These are phyloP conservation scores for Channa argus DNA, from an alignment of 2,113 vertebrate species.

Conservation along the genomic window DNA sequence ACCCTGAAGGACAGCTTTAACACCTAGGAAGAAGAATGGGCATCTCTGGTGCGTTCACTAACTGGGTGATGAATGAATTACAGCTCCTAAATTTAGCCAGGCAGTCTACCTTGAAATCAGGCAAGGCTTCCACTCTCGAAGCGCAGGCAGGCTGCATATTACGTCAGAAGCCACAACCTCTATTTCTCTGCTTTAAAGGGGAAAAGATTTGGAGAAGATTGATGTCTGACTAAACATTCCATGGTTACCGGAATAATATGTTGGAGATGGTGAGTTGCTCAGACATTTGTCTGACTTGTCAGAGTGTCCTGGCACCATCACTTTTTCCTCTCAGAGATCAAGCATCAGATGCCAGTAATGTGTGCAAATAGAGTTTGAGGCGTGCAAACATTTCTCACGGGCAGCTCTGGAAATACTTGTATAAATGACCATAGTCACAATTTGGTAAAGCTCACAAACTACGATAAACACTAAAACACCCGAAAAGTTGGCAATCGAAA, in stretches of 20 bases:
- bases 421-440: slow-evolving; percentile 2
- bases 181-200: slow-evolving; percentile 67
- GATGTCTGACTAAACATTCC: slow-evolving; percentile 72
- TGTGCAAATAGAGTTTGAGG: slow-evolving; percentile 42
- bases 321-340: slow-evolving; percentile 26
- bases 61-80: slow-evolving; percentile 84
- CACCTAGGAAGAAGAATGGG: slow-evolving; percentile 79
- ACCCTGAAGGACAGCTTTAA: slow-evolving; percentile 82
- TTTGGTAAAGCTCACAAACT: too few relatives aligned
- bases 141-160: slow-evolving; percentile 65
- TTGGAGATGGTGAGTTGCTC: slow-evolving; percentile 45
- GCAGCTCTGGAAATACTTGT: slow-evolving; percentile 9
- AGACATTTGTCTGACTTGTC: slow-evolving; percentile 53
- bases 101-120: slow-evolving; percentile 85
- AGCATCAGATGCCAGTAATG: slow-evolving; percentile 30
- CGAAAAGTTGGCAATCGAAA: too few relatives aligned
- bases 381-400: slow-evolving; percentile 3
- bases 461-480: too few relatives aligned
- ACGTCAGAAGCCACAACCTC: slow-evolving; percentile 69
- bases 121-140: slow-evolving; percentile 72
- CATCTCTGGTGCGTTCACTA: slow-evolving; percentile 77
- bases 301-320: slow-evolving; percentile 6
- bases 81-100: slow-evolving; percentile 80
- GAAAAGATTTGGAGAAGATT: slow-evolving; percentile 63
- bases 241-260: slow-evolving; percentile 64